Percentiles rank a stretch among this genome's conserved stretches.
phyloP scores from a whole-genome alignment of 1,140 invertebrate species.

The Stegodyphus dumicola region DNA sequence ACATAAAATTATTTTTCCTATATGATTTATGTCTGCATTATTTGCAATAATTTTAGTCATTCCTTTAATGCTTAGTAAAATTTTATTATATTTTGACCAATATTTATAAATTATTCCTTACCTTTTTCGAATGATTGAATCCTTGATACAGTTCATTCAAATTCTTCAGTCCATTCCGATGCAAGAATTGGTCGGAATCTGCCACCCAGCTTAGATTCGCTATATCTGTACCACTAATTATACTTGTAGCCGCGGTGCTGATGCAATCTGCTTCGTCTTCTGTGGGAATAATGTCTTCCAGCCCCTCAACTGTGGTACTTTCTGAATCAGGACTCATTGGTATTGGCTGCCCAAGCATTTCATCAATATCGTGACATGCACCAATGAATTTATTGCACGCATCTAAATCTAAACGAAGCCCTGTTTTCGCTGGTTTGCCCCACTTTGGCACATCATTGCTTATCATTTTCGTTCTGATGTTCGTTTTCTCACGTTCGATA shows the following conservation, averaged over 20 bases:
- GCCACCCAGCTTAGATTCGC: neutral
- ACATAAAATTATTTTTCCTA: no score
- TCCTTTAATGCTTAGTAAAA: no score
- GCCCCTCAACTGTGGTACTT: neutral
- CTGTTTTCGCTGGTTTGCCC: neutral
- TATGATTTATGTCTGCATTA: no score
- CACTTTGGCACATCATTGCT: neutral
- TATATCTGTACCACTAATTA: neutral
- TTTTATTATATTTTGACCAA: no score
- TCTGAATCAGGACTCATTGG: slow-evolving; percentile 55
- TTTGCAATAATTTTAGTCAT: no score
- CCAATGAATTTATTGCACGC: slow-evolving; percentile 53
- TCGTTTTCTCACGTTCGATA: slow-evolving; percentile 16
- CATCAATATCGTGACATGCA: slow-evolving; percentile 63
- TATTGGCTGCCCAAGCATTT: slow-evolving; percentile 57
- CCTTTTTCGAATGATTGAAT: neutral
- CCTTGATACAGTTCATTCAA: neutral
- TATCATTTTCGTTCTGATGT: slow-evolving; percentile 5
- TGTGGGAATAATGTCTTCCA: neutral
- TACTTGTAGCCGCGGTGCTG: neutral
- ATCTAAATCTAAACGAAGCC: neutral
- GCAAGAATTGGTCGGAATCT: neutral
- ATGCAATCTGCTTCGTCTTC: slow-evolving; percentile 1
- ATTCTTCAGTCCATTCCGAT: neutral
- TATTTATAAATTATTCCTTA: neutral